Evolutionary conservation across 2,797 vertebrate species (phyloP), one percentile per base, ranked within the genome.

Genomic region (Enteromius mattozi): DNA sequence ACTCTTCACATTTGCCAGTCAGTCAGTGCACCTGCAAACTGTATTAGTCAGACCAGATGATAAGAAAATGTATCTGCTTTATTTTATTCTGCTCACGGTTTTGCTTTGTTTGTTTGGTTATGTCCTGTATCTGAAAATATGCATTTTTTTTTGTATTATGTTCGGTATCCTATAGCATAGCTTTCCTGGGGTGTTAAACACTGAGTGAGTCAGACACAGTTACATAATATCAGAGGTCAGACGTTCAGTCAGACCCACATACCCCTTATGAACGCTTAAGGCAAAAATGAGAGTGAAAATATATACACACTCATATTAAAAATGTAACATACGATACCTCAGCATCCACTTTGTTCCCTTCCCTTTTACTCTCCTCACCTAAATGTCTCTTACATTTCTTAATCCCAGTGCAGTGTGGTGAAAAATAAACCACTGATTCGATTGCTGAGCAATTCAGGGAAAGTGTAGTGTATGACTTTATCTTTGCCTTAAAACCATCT

Each of bases 361-460:
- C 16, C 61, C 51, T 16, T 56, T 24, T 37, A 76, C 74, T 56
- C 24, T 59, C 33, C 74, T 81, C 13, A 2, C 14, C 14, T 66
- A 40, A 66, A 76, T 40, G 13, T 49, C 13, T 69, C 27, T 42
- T 30, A 27, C 47, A n/a, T 75, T 56, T 80, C 10, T 63, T 81
- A 78, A 86, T 86, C 56, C 76, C 33, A 77, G 63, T 16, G 13
- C 42, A 45, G 63, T 45, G 33, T 66, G 51, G 80, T 83, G 66
- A 56, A 86, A 77, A 86, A 78, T 56, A 81, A 80, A 70, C 47
- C 45, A 56, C 82, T 82, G 33, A 79, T 76, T 78, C 59, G 35
- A 86, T 82, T 68, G 85, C 35, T 10, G 40, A 70, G 71, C 17
- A 63, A 10, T 59, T 68, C 33, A 75, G 9, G 21, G 63, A 16